Evolutionary conservation across 2,113 vertebrate genomes (phyloP).

Genomic region (Channa maculata): DNA sequence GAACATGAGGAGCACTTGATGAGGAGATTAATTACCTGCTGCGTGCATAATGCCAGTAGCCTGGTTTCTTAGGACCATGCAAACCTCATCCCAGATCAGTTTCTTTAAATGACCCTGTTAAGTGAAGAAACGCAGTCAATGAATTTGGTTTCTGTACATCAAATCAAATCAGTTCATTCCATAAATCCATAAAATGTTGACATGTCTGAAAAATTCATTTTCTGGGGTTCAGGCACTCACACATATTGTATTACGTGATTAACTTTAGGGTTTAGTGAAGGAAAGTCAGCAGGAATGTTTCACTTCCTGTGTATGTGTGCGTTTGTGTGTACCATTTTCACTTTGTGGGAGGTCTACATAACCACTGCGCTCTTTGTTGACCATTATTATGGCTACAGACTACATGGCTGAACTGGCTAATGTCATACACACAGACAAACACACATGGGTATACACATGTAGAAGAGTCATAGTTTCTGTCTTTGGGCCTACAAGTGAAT

Average conservation of each 20-base stretch:
- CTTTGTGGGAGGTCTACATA: constrained; percentile 72
- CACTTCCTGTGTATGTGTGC: background rate
- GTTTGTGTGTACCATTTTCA: constrained; percentile 13
- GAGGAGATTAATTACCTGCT: too few species aligned
- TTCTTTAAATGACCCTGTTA: too few species aligned
- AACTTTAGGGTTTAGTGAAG: constrained; percentile 11
- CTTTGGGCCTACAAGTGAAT: constrained; percentile 19
- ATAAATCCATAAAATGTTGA: background rate
- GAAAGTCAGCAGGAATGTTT: constrained; percentile 15
- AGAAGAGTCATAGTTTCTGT: constrained; percentile 35
- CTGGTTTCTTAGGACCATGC: too few species aligned
- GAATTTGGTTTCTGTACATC: background rate
- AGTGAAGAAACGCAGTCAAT: too few species aligned
- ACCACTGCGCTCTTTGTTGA: constrained; percentile 59
- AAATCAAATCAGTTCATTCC: background rate
- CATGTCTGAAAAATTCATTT: background rate
- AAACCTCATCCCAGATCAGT: too few species aligned
- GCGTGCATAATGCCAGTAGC: too few species aligned
- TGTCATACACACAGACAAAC: constrained; percentile 40
- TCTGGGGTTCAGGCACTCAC: background rate
- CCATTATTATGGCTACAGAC: constrained; percentile 65
- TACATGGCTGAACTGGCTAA: constrained; percentile 62
- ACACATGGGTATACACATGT: constrained; percentile 15
- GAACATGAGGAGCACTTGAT: too few species aligned
- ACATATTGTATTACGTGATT: background rate